Percentiles rank a stretch among this genome's conserved stretches.
Conservation (phyloP, 2,797 vertebrate genomes). For the Aldrovandia affinis region DNA sequence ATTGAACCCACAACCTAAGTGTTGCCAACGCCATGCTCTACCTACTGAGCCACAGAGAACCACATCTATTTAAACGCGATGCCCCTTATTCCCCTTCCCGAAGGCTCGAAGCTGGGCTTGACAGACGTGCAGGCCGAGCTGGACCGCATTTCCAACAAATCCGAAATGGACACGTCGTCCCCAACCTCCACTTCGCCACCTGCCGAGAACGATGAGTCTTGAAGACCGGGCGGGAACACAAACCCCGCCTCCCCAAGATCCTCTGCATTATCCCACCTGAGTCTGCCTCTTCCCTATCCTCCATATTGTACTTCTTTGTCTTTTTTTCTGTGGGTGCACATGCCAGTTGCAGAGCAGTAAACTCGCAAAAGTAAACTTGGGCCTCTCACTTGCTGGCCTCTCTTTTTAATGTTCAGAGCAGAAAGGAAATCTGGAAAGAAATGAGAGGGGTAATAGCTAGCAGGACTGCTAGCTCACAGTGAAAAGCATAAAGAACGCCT, state of each 20-base stretch:
- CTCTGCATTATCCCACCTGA: constrained; percentile 67
- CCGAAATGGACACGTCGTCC: constrained; percentile 82
- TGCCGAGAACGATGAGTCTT: constrained; percentile 86
- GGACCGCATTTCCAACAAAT: constrained; percentile 94
- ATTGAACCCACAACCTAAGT: too few relatives aligned
- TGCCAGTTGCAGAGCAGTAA: constrained; percentile 66
- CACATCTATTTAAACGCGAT: too few relatives aligned
- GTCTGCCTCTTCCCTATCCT: constrained; percentile 77
- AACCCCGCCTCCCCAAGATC: constrained; percentile 47
- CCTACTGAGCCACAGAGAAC: too few relatives aligned
- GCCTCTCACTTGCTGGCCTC: constrained; percentile 59
- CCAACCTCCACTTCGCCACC: constrained; percentile 79
- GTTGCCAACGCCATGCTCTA: too few relatives aligned
- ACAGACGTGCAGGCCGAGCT: constrained; percentile 97
- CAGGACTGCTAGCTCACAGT: not conserved
- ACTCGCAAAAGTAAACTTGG: constrained; percentile 43
- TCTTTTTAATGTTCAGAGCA: constrained; percentile 60
- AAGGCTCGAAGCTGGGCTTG: constrained; percentile 95
- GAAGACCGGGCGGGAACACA: constrained; percentile 78
- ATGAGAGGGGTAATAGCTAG: not conserved
- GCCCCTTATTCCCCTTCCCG: constrained; percentile 6
- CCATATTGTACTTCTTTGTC: constrained; percentile 55
- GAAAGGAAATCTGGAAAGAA: constrained; percentile 58
- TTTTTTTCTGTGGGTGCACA: constrained; percentile 1
- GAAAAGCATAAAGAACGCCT: not conserved